These are phyloP conservation scores for Cheiracanthium punctorium DNA, from an alignment of 2,888 invertebrate species.

Conservation along the genomic window DNA sequence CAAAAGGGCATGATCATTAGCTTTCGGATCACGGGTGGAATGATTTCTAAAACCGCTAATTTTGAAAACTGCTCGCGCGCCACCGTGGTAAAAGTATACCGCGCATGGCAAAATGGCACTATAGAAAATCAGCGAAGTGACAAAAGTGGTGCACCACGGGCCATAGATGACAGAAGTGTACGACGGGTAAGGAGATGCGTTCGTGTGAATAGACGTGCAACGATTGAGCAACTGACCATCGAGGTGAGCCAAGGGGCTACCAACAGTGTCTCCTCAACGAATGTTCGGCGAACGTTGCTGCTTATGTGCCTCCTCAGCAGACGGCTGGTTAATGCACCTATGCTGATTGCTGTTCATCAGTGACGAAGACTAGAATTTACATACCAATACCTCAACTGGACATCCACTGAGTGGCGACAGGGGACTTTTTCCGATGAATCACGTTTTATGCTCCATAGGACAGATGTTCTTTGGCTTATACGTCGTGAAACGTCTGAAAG, in stretches of 20 bases:
- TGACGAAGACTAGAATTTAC: background rate
- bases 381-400: background rate
- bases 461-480: background rate
- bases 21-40: background rate
- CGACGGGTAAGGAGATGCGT: background rate
- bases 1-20: conserved; percentile 4
- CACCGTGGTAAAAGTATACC: conserved; percentile 16
- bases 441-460: background rate
- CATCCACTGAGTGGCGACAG: background rate
- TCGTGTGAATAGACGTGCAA: conserved; percentile 2
- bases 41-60: conserved; percentile 4
- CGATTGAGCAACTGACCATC: background rate
- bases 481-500: no score
- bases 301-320: background rate
- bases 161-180: background rate
- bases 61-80: background rate
- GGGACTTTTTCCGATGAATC: no score
- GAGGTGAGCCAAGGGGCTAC: background rate
- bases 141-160: background rate
- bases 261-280: background rate
- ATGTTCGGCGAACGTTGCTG: background rate
- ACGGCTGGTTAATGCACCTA: background rate
- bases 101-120: background rate
- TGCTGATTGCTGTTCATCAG: background rate
- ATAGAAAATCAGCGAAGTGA: background rate